Evolutionary conservation across 2,113 vertebrate genomes (phyloP).

Genomic region (Hypanus sabinus): DNA sequence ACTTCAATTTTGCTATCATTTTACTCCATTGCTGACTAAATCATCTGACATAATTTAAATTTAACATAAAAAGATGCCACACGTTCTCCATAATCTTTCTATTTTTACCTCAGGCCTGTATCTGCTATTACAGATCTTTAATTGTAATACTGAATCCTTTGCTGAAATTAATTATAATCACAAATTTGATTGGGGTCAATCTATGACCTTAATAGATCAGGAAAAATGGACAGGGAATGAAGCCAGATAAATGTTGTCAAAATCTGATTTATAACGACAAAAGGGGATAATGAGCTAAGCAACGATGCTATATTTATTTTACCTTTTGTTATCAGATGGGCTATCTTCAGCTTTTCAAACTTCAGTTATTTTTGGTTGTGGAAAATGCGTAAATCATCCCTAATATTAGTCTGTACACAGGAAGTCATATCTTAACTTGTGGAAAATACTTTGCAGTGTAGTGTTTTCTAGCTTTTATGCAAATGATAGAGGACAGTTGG

Average conservation of each 20-base stretch:
- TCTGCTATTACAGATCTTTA: neutral
- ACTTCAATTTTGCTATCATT: too few species aligned
- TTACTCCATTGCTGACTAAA: too few species aligned
- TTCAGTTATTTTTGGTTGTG: neutral
- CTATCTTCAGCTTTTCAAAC: neutral
- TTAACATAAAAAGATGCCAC: too few species aligned
- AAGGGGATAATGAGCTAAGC: neutral
- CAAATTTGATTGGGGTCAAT: neutral
- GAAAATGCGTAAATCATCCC: neutral
- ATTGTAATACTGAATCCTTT: neutral
- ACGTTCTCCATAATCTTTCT: too few species aligned
- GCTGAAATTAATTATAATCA: neutral
- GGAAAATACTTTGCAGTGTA: neutral
- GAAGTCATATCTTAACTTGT: neutral
- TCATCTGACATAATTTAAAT: too few species aligned
- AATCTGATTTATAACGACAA: neutral
- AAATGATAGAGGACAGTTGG: neutral
- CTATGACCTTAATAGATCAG: neutral
- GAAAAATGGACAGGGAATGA: neutral
- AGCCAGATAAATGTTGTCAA: constrained; percentile 2
- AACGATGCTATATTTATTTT: neutral
- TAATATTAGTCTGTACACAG: neutral
- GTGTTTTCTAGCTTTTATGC: neutral
- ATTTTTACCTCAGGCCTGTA: too few species aligned
- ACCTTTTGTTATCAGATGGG: neutral